Evolutionary conservation across 2,888 invertebrate genomes (phyloP).

Genomic region (Pammene fasciana): DNA sequence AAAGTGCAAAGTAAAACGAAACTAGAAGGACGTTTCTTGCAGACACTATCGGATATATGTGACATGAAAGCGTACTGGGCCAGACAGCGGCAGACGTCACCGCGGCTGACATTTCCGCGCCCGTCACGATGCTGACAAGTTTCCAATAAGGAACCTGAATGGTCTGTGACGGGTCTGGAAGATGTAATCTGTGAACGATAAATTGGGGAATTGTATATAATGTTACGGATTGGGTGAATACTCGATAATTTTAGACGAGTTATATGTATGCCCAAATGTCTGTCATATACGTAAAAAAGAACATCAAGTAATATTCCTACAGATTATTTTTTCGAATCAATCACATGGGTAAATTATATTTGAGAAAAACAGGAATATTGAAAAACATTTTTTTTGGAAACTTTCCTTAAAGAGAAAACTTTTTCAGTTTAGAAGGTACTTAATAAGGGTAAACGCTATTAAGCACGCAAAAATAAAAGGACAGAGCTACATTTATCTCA

Average conservation of each 20-base stretch:
- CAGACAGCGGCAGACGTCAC: constrained; percentile 53
- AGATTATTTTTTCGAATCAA: too few relatives aligned
- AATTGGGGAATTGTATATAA: constrained; percentile 2
- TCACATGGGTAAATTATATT: too few relatives aligned
- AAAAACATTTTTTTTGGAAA: too few relatives aligned
- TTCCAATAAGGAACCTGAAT: constrained; percentile 40
- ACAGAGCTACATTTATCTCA: too few relatives aligned
- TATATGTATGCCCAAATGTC: too few relatives aligned
- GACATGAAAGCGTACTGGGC: constrained; percentile 27
- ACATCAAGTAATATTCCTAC: too few relatives aligned
- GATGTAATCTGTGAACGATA: constrained; percentile 17
- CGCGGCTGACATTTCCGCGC: constrained; percentile 56
- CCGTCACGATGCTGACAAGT: constrained; percentile 57
- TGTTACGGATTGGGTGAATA: neutral
- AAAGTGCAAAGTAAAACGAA: constrained; percentile 4
- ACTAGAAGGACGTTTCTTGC: constrained; percentile 15
- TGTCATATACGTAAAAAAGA: too few relatives aligned
- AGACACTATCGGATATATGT: constrained; percentile 18
- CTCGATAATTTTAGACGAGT: neutral
- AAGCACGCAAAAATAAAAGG: too few relatives aligned
- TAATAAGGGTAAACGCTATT: too few relatives aligned
- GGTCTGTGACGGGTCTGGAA: constrained; percentile 24
- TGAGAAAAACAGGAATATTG: too few relatives aligned
- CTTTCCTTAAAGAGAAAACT: too few relatives aligned
- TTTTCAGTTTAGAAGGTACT: too few relatives aligned